Percentiles rank a stretch among this genome's conserved stretches.
phyloP scores from a whole-genome alignment of 2,113 vertebrate genomes.

The Hippocampus guttulatus region DNA sequence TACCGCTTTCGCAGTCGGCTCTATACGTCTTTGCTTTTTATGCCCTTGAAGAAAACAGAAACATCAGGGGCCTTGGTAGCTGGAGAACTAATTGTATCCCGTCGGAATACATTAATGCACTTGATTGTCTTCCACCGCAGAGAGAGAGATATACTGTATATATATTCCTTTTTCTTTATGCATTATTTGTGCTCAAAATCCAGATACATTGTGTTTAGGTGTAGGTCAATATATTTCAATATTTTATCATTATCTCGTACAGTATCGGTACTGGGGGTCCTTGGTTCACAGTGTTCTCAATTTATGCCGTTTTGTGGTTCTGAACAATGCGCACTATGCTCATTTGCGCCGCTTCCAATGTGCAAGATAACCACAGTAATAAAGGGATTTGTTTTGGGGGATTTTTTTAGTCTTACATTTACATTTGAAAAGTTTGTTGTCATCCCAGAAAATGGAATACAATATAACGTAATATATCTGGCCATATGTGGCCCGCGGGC shows the following conservation, averaged over 20 bases:
- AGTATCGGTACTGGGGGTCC: not conserved
- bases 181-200: not conserved
- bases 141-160: not conserved
- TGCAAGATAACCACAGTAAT: not conserved
- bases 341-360: not conserved
- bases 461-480: too few relatives aligned
- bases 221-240: not conserved
- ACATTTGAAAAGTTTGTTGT: too few relatives aligned
- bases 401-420: too few relatives aligned
- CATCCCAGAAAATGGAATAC: too few relatives aligned
- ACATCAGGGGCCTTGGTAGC: not conserved
- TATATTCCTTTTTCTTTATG: not conserved
- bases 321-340: not conserved
- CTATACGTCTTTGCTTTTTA: slow-evolving; percentile 1
- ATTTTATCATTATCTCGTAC: not conserved
- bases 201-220: not conserved
- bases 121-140: not conserved
- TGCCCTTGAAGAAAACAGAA: slow-evolving; percentile 3
- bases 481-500: too few relatives aligned
- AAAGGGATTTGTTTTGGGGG: not conserved
- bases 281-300: not conserved
- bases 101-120: not conserved
- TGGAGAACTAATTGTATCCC: not conserved
- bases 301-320: not conserved
- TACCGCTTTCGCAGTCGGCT: not conserved